A percentile compares a stretch with the other conserved stretches of the same genome.
These are phyloP conservation scores for Ectropis grisescens DNA, from an alignment of 1,140 invertebrate genomes.

Conservation along the genomic window DNA sequence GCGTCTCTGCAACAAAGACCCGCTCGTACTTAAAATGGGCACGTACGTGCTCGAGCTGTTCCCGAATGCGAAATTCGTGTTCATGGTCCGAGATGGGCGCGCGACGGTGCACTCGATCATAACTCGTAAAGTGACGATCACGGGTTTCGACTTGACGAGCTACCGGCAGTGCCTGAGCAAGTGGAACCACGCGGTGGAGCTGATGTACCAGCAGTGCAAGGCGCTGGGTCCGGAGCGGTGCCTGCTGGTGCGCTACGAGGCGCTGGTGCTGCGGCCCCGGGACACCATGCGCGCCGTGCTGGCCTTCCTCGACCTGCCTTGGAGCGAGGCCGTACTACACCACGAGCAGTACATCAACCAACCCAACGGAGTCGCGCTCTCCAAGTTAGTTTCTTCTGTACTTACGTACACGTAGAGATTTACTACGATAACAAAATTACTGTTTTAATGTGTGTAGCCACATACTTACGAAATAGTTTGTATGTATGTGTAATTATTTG, in stretches of 20 bases:
- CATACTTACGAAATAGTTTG: too few relatives aligned
- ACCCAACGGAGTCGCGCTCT: conserved; percentile 91
- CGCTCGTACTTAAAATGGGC: conserved; percentile 96
- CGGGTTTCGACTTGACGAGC: conserved; percentile 94
- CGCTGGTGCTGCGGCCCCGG: conserved; percentile 94
- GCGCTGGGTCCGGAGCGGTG: conserved; percentile 88
- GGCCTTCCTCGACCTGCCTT: conserved; percentile 92
- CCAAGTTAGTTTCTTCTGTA: conserved; percentile 86
- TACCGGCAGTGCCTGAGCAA: conserved; percentile 95
- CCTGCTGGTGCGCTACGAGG: conserved; percentile 93
- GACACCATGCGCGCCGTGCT: conserved; percentile 92
- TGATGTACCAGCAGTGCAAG: conserved; percentile 95
- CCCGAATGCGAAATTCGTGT: conserved; percentile 94
- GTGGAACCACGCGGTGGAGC: conserved; percentile 95
- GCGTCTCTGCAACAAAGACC: conserved; percentile 98
- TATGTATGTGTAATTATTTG: too few relatives aligned
- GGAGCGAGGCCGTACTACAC: conserved; percentile 96
- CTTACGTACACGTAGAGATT: too few relatives aligned
- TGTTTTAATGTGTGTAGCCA: too few relatives aligned
- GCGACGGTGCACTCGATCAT: conserved; percentile 98
- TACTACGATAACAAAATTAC: too few relatives aligned
- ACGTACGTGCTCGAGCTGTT: conserved; percentile 85
- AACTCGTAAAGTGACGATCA: conserved; percentile 97
- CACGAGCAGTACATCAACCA: conserved; percentile 98
- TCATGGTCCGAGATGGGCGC: conserved; percentile 97